Evolutionary conservation across 1,140 invertebrate genomes (phyloP).

Genomic region (Megathymus violae): DNA sequence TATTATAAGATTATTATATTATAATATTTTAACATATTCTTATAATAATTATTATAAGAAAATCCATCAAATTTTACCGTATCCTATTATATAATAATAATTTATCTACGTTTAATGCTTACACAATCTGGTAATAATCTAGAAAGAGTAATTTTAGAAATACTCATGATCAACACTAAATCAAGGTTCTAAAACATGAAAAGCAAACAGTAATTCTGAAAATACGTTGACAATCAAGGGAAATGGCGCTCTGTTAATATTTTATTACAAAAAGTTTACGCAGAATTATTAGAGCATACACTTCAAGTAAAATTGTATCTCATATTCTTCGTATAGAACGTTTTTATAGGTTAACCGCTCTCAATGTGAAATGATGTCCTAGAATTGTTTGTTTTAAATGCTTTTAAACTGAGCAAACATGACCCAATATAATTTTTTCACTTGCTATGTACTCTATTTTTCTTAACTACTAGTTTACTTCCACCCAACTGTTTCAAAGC

Average conservation of each 20-base stretch:
- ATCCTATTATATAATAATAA: no score
- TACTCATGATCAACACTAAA: not conserved
- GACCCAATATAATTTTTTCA: no score
- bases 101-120: no score
- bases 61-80: no score
- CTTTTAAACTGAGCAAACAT: no score
- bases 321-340: not conserved
- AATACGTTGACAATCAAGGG: not conserved
- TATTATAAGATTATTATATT: no score
- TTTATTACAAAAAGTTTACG: not conserved
- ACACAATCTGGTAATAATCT: not conserved
- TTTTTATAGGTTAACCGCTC: not conserved
- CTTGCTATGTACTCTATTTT: no score
- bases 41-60: no score
- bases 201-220: not conserved
- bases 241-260: not conserved
- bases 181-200: not conserved
- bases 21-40: no score
- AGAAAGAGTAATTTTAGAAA: not conserved
- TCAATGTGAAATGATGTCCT: not conserved
- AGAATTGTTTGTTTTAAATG: no score
- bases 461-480: no score
- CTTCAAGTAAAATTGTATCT: not conserved
- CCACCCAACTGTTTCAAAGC: no score
- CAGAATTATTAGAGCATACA: not conserved